phyloP scores from a whole-genome alignment of 1,140 invertebrate genomes.

The Bactericera cockerelli region DNA sequence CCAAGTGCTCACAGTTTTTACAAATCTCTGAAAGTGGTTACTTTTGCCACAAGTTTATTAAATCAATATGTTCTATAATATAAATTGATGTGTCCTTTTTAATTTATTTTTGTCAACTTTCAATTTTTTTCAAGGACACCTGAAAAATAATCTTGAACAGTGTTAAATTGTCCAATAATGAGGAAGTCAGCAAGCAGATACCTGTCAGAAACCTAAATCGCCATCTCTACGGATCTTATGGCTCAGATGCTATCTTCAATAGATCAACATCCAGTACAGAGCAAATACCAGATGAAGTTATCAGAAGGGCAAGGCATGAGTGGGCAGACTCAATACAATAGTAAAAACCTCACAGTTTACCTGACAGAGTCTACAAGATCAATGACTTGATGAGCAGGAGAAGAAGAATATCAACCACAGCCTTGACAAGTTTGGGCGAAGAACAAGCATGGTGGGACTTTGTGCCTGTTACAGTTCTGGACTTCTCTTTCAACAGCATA shows the following conservation, averaged over 20 bases:
- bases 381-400: neutral
- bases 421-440: neutral
- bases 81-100: too few species aligned
- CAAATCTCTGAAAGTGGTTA: too few species aligned
- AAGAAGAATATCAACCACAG: neutral
- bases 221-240: too few species aligned
- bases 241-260: neutral
- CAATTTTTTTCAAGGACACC: too few species aligned
- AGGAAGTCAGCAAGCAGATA: too few species aligned
- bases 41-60: too few species aligned
- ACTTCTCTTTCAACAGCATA: constrained; percentile 4
- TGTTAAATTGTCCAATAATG: too few species aligned
- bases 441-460: constrained; percentile 3
- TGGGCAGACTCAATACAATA: neutral
- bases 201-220: too few species aligned
- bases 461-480: neutral
- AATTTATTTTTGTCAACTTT: too few species aligned
- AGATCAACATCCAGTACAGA: neutral
- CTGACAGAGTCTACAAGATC: neutral
- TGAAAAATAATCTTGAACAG: too few species aligned
- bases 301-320: neutral
- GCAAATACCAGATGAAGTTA: neutral
- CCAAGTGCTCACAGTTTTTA: too few species aligned
- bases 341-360: neutral
- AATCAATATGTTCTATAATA: too few species aligned